A percentile compares a stretch with the other conserved stretches of the same genome.
Evolutionary conservation across 2,797 vertebrate genomes (phyloP).

Genomic region (Tragelaphus oryx): DNA sequence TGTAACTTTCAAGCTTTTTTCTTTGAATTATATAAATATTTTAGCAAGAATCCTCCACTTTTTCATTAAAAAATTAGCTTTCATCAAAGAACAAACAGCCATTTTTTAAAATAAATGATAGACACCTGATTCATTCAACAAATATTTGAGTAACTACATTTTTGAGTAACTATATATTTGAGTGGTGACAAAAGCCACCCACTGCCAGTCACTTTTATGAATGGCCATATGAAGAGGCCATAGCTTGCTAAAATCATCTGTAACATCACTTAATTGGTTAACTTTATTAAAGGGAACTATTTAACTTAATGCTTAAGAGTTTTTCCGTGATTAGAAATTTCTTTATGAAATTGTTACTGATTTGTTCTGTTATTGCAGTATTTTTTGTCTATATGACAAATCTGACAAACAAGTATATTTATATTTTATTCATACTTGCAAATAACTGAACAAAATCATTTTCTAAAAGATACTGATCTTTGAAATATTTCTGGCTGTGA

Average conservation of each 20-base stretch:
- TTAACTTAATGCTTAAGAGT: not conserved
- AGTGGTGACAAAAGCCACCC: not conserved
- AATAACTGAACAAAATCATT: constrained; percentile 31
- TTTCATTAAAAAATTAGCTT: not conserved
- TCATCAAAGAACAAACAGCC: not conserved
- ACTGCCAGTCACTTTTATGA: not conserved
- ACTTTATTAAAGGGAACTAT: constrained; percentile 23
- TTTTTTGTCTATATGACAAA: not conserved
- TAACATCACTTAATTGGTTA: not conserved
- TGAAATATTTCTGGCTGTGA: not conserved
- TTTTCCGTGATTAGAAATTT: constrained; percentile 37
- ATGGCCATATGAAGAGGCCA: not conserved
- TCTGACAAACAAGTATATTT: not conserved
- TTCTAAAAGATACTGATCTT: constrained; percentile 8
- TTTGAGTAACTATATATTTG: not conserved
- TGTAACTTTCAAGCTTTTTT: not conserved
- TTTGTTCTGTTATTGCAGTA: not conserved
- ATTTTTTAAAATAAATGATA: constrained; percentile 4
- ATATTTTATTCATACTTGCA: constrained; percentile 32
- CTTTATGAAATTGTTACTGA: constrained; percentile 38
- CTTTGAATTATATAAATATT: constrained; percentile 8
- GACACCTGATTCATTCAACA: not conserved
- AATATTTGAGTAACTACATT: not conserved
- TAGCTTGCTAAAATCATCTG: not conserved
- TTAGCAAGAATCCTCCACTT: not conserved